These are phyloP conservation scores for Sinocyclocheilus anshuiensis DNA, from an alignment of 2,113 vertebrate genomes.

Conservation along the genomic window DNA sequence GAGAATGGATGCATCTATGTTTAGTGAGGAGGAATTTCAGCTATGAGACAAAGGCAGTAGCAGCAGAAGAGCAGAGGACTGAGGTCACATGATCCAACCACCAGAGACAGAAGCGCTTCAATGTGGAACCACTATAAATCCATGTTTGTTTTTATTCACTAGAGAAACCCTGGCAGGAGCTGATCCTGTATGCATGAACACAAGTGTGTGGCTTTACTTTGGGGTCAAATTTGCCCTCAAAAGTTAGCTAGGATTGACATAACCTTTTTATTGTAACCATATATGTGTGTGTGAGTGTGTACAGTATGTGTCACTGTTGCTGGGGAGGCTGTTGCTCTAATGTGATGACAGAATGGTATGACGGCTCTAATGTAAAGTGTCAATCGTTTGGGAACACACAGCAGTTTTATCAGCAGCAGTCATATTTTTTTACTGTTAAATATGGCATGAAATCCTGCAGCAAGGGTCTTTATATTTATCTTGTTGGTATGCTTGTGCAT, in stretches of 20 bases:
- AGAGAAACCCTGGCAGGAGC: background rate
- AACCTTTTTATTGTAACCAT: background rate
- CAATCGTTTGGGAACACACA: background rate
- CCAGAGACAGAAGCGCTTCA: constrained; percentile 15
- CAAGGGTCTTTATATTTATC: constrained; percentile 1
- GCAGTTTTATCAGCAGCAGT: background rate
- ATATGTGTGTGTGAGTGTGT: background rate
- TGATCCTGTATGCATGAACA: background rate
- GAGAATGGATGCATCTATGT: constrained; percentile 46
- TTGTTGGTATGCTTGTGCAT: background rate
- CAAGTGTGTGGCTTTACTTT: background rate
- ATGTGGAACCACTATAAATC: constrained; percentile 37
- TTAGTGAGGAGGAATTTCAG: constrained; percentile 53
- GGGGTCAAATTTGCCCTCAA: background rate
- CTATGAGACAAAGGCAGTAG: constrained; percentile 37
- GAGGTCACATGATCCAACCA: constrained; percentile 36
- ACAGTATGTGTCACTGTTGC: background rate
- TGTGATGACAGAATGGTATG: background rate
- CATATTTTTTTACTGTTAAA: background rate
- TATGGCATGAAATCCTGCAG: background rate
- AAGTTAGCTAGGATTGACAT: background rate
- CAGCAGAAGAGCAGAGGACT: background rate
- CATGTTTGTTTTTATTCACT: background rate
- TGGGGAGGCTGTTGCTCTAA: background rate
- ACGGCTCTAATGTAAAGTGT: background rate